Evolutionary conservation across 2,888 invertebrate genomes (phyloP), one percentile per base, ranked within the genome.

Genomic region (Augochlorella aurata): DNA sequence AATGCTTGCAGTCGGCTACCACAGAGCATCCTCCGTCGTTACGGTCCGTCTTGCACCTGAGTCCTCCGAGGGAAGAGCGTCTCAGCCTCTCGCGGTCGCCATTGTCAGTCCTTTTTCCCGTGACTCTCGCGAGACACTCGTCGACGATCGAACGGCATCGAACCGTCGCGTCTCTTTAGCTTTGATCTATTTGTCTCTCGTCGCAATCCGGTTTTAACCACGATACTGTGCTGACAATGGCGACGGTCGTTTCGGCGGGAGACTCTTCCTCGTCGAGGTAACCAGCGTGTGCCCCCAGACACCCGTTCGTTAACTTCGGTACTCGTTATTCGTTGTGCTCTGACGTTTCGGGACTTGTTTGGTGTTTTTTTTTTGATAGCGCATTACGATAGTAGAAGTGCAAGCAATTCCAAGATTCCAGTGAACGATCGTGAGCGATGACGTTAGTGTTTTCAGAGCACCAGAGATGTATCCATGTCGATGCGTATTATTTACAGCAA

Each of bases 401-500:
- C 91, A 93, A 93, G 93, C 93, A 92, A 90, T 90, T 93, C 91
- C 91, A 92, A 93, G 90, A 93, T 90, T 93, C 92, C 93, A 93
- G 92, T 91, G 91, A 92, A 92, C 92, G 91, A 92, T 92, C 91
- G 92, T 92, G 92, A 92, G 92, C 91, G 91, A 92, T 93, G 92
- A 91, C 92, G 92, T 93, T 93, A 93, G 92, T 93, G 90, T 91
- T 90, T 89, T 92, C 91, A 91, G 91, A 91, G 91, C 91, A 93
- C 93, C 93, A 92, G 68, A 83, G 90, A 92, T 92, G 91, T 89
- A 89, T 91, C 90, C 90, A 90, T 91, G 91, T 91, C 91, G 92
- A 93, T 93, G 93, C 92, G 87, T 91, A 92, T 93, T 93, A 93
- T 93, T 93, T 93, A 93, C 93, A 93, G 93, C 93, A 89, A 91